Base-by-base conservation (phyloP, 1,140 invertebrate species). In the Magallana angulata region DNA sequence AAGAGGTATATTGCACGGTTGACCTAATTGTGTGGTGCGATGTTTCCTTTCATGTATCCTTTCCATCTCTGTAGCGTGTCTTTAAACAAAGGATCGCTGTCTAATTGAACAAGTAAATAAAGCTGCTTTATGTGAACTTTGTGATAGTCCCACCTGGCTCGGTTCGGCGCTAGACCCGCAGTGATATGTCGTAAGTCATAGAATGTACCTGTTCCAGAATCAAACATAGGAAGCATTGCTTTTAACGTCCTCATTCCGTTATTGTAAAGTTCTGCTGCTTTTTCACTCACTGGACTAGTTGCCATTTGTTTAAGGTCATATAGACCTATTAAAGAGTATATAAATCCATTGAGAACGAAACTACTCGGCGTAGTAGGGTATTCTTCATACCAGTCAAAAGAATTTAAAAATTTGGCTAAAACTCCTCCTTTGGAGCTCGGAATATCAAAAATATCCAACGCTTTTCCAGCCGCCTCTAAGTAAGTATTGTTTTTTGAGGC, bases 311-410 rank as follows among this genome's bases (percentile, higher is more conserved):
- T 96, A 56, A 99, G 95, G 95, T 99, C 99, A 94, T 99, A 99
- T 0, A 99, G 96, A 5, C 99, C 99, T 86, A 99, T 96, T 2
- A 99, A 96, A 0, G 99, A 98, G 95, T 99, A 99, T 91, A 99
- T 99, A 95, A 99, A 99, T 57, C 99, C 99, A 95, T 99, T 99
- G 2, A 99, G 96, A 8, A 99, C 98, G 95, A 99, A 99, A 4
- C 98, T 98, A 7, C 98, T 96, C 0, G 99, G 99, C 59, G 96
- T 97, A 0, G 99, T 99, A 7, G 99, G 99, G 95, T 99, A 99
- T 93, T 99, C 99, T 95, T 99, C 99, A 93, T 99, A 99, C 98
- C 98, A 98, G 24, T 95, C 94, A 92, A 97, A 97, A 93, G 97
- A 96, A 12, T 91, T 97, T 93, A 98, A 95, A 95, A 98, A 98